These are phyloP conservation scores for Eurois occulta DNA, from an alignment of 2,888 invertebrate genomes.

Conservation along the genomic window DNA sequence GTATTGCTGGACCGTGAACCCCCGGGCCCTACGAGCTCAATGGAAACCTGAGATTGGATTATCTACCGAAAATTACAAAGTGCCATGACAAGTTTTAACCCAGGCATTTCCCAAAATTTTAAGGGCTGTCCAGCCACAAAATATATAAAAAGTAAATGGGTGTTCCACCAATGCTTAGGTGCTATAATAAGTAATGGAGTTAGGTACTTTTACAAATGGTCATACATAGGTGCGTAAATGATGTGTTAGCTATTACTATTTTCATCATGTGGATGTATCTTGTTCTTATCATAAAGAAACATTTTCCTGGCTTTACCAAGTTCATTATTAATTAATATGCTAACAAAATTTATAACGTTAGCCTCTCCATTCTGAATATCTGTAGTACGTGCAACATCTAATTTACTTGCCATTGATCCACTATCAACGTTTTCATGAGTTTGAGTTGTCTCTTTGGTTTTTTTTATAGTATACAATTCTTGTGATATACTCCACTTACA, in stretches of 20 bases:
- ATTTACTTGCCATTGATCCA: slow-evolving; percentile 60
- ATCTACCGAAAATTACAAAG: slow-evolving; percentile 3
- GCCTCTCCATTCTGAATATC: slow-evolving; percentile 64
- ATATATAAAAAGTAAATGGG: background rate
- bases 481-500: slow-evolving; percentile 71
- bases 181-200: background rate
- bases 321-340: slow-evolving; percentile 81
- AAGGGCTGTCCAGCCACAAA: background rate
- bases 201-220: background rate
- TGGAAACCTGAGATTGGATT: background rate
- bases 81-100: background rate
- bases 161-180: background rate
- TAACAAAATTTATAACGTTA: slow-evolving; percentile 78
- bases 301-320: slow-evolving; percentile 81
- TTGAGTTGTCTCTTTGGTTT: slow-evolving; percentile 56
- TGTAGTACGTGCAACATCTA: slow-evolving; percentile 62
- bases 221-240: background rate
- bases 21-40: background rate
- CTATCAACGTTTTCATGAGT: slow-evolving; percentile 54
- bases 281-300: slow-evolving; percentile 82
- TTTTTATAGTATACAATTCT: slow-evolving; percentile 64
- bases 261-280: slow-evolving; percentile 82
- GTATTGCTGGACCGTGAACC: background rate
- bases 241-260: slow-evolving; percentile 63
- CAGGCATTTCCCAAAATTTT: background rate